Conservation (phyloP, 2,888 invertebrate species). For the Epiperipatus broadwayi region DNA sequence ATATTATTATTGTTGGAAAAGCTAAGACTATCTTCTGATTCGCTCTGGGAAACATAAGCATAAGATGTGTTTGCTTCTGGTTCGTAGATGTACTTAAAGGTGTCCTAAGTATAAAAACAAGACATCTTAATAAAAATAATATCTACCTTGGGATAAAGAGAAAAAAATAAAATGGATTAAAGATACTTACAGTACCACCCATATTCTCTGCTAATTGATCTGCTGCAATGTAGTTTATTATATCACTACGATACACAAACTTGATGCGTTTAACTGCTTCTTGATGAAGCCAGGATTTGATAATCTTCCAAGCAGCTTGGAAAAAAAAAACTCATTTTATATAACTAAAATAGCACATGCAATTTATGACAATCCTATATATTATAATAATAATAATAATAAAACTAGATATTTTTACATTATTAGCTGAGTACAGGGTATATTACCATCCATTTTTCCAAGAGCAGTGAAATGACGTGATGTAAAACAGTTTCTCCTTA, state of each 20-base stretch:
- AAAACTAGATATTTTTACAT: no score
- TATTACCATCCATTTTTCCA: no score
- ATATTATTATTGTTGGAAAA: no score
- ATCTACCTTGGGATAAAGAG: not conserved
- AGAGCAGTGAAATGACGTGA: no score
- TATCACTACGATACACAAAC: slow-evolving; percentile 51
- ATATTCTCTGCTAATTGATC: slow-evolving; percentile 39
- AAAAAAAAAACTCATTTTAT: slow-evolving; percentile 17
- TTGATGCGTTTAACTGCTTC: slow-evolving; percentile 73
- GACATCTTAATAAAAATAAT: slow-evolving; percentile 31
- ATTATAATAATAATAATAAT: no score
- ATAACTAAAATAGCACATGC: not conserved
- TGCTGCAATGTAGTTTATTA: slow-evolving; percentile 50
- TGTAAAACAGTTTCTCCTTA: no score
- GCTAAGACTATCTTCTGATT: no score
- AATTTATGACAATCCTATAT: not conserved
- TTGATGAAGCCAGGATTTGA: slow-evolving; percentile 64
- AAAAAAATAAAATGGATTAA: not conserved
- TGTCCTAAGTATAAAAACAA: slow-evolving; percentile 60
- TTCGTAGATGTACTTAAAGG: slow-evolving; percentile 49
- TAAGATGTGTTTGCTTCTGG: no score
- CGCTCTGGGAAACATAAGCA: no score
- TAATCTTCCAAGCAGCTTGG: slow-evolving; percentile 69
- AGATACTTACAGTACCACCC: slow-evolving; percentile 25
- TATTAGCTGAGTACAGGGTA: no score